A percentile compares a stretch with the other conserved stretches of the same genome.
phyloP scores from a whole-genome alignment of 2,797 vertebrate species.

The Martes flavigula region DNA sequence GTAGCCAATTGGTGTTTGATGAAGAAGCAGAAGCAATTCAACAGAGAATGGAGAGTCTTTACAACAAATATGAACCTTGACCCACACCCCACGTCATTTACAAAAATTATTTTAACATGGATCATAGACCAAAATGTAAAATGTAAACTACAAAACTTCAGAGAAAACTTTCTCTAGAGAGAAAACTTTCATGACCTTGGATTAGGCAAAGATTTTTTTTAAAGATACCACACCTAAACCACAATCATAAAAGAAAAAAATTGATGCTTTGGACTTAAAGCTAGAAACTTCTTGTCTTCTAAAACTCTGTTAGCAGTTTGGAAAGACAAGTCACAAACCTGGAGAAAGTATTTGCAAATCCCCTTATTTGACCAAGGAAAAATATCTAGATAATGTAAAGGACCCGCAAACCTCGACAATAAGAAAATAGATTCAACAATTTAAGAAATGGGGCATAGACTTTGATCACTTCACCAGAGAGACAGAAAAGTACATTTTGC shows the following conservation, averaged over 20 bases:
- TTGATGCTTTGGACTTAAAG: not conserved
- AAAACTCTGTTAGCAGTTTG: not conserved
- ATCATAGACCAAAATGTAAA: not conserved
- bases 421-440: not conserved
- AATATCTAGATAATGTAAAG: not conserved
- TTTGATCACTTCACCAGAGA: not conserved
- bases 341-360: not conserved
- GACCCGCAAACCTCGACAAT: not conserved
- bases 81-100: not conserved
- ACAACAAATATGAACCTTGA: not conserved
- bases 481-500: not conserved
- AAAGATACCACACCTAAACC: not conserved
- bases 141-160: not conserved
- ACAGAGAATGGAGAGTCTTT: not conserved
- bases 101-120: not conserved
- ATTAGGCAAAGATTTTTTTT: not conserved
- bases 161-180: not conserved
- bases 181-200: not conserved
- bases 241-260: not conserved
- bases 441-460: not conserved
- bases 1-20: not conserved
- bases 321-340: not conserved
- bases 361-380: not conserved
- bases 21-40: not conserved
- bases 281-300: not conserved